A percentile compares a stretch with the other conserved stretches of the same genome.
Conservation (phyloP, 2,113 vertebrate species). For the Sprattus sprattus region DNA sequence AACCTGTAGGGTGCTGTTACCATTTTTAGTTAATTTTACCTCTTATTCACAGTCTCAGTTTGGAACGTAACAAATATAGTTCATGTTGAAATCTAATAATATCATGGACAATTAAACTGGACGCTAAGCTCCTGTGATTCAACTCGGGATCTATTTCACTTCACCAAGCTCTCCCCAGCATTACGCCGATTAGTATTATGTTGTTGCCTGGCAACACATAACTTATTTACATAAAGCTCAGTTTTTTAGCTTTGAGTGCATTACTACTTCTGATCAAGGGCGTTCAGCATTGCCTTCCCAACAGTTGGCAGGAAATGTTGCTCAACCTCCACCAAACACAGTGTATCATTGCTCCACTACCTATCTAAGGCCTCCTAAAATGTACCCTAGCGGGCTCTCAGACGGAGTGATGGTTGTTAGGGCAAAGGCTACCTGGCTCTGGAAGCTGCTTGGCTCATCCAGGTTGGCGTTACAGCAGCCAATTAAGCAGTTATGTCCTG, state of each 20-base stretch:
- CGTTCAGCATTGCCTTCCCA: not conserved
- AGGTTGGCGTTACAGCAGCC: conserved; percentile 70
- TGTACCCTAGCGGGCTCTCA: not conserved
- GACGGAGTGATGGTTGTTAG: not conserved
- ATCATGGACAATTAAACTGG: not conserved
- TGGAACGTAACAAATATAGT: not conserved
- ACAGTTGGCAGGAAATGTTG: not conserved
- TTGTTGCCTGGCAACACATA: conserved; percentile 49
- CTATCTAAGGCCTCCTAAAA: not conserved
- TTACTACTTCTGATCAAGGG: conserved; percentile 3
- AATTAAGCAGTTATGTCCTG: conserved; percentile 68
- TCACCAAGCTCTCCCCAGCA: conserved; percentile 1
- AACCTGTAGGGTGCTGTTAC: too few species aligned
- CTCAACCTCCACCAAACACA: not conserved
- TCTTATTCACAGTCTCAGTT: not conserved
- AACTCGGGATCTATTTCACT: not conserved
- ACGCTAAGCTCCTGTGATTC: conserved; percentile 17
- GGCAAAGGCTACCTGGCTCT: conserved; percentile 59
- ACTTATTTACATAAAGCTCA: conserved; percentile 46
- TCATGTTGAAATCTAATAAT: not conserved
- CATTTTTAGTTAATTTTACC: not conserved
- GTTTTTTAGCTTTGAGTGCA: conserved; percentile 27
- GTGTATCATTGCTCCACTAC: not conserved
- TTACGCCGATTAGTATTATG: conserved; percentile 31
- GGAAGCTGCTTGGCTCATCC: conserved; percentile 66